Evolutionary conservation across 2,888 invertebrate species (phyloP), one percentile per base, ranked within the genome.

Genomic region (Halocaridina rubra): DNA sequence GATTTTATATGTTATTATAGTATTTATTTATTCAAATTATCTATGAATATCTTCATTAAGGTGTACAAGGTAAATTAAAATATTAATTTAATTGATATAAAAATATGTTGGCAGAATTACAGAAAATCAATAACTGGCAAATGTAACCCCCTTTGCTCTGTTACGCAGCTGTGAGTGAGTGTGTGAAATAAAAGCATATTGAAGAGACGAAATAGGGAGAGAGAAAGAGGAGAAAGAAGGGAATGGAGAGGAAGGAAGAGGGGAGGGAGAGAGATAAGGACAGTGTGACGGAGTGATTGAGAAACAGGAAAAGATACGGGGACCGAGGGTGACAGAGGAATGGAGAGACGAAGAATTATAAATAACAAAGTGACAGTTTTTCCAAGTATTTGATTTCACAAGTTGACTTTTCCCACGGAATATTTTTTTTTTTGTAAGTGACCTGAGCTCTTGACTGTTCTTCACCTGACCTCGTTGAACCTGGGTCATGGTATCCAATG

Each of bases 351-450:
- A n/a, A n/a, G n/a, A n/a, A n/a, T n/a, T n/a, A n/a, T n/a, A n/a
- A n/a, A n/a, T n/a, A n/a, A n/a, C n/a, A n/a, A n/a, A n/a, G n/a
- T n/a, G n/a, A n/a, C n/a, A n/a, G n/a, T n/a, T n/a, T n/a, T n/a
- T n/a, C n/a, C n/a, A n/a, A n/a, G n/a, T n/a, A n/a, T n/a, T n/a
- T n/a, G n/a, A n/a, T n/a, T n/a, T n/a, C n/a, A n/a, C n/a, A n/a
- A n/a, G n/a, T n/a, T n/a, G n/a, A 72, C 74, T 71, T 72, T 81
- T 81, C 80, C 80, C 80, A 81, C 80, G 80, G 80, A 61, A n/a
- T n/a, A n/a, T n/a, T n/a, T n/a, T n/a, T n/a, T n/a, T n/a, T n/a
- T n/a, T n/a, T n/a, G n/a, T n/a, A n/a, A n/a, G n/a, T n/a, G 53
- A 76, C 76, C 76, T 59, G 75, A 80, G 67, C 76, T 75, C 19